A percentile compares a stretch with the other conserved stretches of the same genome.
These are phyloP conservation scores for Caenorhabditis drosophilae DNA, from an alignment of 2,888 invertebrate species.

Conservation along the genomic window DNA sequence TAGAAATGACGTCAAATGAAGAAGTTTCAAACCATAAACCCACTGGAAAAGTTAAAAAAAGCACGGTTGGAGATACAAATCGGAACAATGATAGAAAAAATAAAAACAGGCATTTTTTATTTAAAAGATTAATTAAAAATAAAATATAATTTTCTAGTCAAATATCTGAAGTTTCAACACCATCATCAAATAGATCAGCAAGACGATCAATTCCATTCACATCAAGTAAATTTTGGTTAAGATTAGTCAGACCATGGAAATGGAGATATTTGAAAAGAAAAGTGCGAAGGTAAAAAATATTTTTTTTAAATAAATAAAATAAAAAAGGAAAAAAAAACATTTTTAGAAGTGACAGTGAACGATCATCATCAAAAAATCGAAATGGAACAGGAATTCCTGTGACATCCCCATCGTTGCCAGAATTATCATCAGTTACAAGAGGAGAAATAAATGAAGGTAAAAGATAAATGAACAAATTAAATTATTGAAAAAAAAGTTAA, in stretches of 20 bases:
- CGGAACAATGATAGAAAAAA: constrained; percentile 12
- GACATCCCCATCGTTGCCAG: constrained; percentile 46
- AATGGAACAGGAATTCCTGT: constrained; percentile 12
- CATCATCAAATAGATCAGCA: neutral
- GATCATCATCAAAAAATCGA: constrained; percentile 29
- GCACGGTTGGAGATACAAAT: constrained; percentile 27
- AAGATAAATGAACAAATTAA: neutral
- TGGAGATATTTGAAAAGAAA: constrained; percentile 51
- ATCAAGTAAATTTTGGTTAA: constrained; percentile 63
- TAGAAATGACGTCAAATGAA: constrained; percentile 37
- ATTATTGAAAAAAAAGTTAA: neutral
- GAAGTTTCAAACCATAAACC: constrained; percentile 7
- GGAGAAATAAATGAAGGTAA: constrained; percentile 11
- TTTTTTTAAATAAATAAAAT: neutral
- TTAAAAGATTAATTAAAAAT: neutral
- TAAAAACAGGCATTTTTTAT: neutral
- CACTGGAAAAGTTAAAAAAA: constrained; percentile 25
- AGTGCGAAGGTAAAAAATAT: constrained; percentile 36
- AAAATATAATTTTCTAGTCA: neutral
- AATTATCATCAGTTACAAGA: constrained; percentile 26
- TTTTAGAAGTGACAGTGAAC: constrained; percentile 44
- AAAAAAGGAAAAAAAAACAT: neutral
- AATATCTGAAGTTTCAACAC: neutral
- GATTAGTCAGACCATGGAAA: constrained; percentile 66
- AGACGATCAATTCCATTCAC: constrained; percentile 20